Evolutionary conservation across 1,140 invertebrate genomes (phyloP), one percentile per base, ranked within the genome.

Genomic region (Atta colombica): DNA sequence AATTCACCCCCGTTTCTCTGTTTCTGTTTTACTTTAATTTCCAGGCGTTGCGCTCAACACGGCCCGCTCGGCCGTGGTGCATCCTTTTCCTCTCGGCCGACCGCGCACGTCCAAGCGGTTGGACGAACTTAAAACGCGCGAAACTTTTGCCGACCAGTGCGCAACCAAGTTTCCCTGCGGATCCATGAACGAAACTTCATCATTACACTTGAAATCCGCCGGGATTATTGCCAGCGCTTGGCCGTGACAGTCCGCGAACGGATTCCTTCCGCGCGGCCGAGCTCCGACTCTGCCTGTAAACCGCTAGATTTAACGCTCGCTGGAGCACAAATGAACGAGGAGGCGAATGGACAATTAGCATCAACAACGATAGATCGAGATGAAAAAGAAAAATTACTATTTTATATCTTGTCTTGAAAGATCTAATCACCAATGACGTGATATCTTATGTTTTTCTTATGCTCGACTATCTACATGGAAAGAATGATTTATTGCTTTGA

Each of bases 111-210:
- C 66, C 78, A n/a, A 58, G 77, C 78, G 35, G 35, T 49, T 58
- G 68, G 45, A 25, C 75, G 58, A 82, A 80, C 49, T 80, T 66
- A 68, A 80, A 84, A 74, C 55, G 53, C 55, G 55, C 68, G 28
- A 61, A 84, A 84, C 80, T 84, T 84, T 74, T 28, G 80, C 35
- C 66, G 25, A 16, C 28, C 77, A 39, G 18, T 21, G 39, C 65
- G 49, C 55, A 21, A 74, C 31, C 12, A 84, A 84, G 80, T 84
- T 74, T 31, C 45, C 45, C 31, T 53, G 78, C 66, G 66, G 53
- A 82, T 81, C 80, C 80, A 39, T 74, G 65, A 84, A 84, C 80
- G 80, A 84, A 84, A 84, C 80, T 84, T 84, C 80, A 84, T 84
- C 80, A 84, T 74, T 84, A 74, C 80, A 74, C 80, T 84, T 69